Conservation (phyloP, 2,888 invertebrate species). For the Leucozona laternaria region DNA sequence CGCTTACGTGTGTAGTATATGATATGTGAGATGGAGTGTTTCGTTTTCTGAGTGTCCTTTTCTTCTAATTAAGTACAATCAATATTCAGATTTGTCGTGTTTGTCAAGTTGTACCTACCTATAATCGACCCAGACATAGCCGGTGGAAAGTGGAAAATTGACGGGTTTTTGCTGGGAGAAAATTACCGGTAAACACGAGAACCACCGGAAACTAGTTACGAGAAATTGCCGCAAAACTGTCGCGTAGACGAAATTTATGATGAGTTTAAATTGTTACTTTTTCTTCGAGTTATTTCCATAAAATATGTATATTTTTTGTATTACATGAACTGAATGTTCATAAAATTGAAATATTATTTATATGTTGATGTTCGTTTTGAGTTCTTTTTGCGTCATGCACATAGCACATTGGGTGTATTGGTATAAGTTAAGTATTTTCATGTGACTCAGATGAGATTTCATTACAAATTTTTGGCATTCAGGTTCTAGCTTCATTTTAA, state of each 20-base stretch:
- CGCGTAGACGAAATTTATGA: constrained; percentile 77
- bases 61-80: constrained; percentile 76
- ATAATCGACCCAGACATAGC: constrained; percentile 13
- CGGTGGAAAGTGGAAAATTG: constrained; percentile 75
- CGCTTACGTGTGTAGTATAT: constrained; percentile 33
- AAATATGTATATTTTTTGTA: constrained; percentile 19
- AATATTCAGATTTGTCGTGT: constrained; percentile 77
- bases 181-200: constrained; percentile 73
- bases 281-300: constrained; percentile 36
- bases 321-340: constrained; percentile 39
- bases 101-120: constrained; percentile 57
- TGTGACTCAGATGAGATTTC: constrained; percentile 35
- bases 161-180: constrained; percentile 61
- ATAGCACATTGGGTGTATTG: neutral
- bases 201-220: constrained; percentile 76
- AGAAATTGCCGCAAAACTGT: constrained; percentile 77
- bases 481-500: neutral
- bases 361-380: neutral
- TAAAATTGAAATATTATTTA: constrained; percentile 38
- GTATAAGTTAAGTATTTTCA: neutral
- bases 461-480: neutral
- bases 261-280: constrained; percentile 76
- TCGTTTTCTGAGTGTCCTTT: constrained; percentile 62
- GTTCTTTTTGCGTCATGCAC: constrained; percentile 1
- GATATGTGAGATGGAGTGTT: constrained; percentile 35